These are phyloP conservation scores for Parambassis ranga DNA, from an alignment of 2,797 vertebrate species.

Conservation along the genomic window DNA sequence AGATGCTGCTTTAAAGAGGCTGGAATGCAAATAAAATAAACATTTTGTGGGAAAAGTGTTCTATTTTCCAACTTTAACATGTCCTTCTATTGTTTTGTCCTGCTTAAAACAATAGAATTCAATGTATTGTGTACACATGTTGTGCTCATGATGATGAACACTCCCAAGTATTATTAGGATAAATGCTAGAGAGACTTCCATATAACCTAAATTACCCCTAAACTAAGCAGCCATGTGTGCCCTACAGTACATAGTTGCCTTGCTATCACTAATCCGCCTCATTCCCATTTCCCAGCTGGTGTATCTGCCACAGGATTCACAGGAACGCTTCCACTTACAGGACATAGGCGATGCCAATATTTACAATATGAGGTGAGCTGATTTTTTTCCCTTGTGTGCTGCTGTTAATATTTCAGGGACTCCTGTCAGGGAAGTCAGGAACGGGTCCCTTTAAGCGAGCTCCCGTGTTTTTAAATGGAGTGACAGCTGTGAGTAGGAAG, in stretches of 20 bases:
- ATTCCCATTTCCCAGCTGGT: constrained; percentile 54
- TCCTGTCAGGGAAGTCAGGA: background rate
- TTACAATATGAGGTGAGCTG: constrained; percentile 52
- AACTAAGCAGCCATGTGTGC: background rate
- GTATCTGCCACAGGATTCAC: background rate
- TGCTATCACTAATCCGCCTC: constrained; percentile 68
- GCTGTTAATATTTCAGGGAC: too few species aligned
- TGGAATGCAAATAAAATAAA: too few species aligned
- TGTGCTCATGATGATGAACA: too few species aligned
- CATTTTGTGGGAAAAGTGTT: background rate
- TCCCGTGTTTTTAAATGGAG: background rate
- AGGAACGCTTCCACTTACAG: background rate
- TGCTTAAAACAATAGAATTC: background rate
- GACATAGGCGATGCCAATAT: background rate
- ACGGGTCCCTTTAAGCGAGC: background rate
- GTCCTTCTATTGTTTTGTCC: background rate
- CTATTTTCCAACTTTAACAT: background rate
- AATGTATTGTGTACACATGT: background rate
- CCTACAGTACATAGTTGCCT: constrained; percentile 1
- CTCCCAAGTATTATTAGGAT: too few species aligned
- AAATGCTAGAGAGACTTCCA: too few species aligned
- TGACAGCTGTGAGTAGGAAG: background rate
- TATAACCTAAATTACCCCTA: background rate
- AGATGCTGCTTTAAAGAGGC: too few species aligned
- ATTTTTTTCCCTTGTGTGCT: background rate